Evolutionary conservation across 2,113 vertebrate genomes (phyloP).

Genomic region (Galemys pyrenaicus): DNA sequence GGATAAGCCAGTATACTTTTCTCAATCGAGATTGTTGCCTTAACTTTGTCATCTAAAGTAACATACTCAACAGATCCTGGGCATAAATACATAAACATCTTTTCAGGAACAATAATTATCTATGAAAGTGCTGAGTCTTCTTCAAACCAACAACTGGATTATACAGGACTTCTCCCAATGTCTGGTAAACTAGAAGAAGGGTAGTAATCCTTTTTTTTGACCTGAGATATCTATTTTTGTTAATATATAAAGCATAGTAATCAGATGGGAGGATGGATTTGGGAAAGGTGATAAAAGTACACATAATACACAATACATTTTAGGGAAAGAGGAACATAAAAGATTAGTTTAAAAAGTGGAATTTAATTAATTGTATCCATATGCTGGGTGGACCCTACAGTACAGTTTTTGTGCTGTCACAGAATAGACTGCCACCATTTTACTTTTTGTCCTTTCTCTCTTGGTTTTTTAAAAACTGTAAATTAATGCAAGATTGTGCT

Average conservation of each 20-base stretch:
- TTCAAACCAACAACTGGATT: not conserved
- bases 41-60: not conserved
- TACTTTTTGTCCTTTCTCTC: not conserved
- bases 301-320: not conserved
- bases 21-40: not conserved
- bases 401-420: not conserved
- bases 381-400: not conserved
- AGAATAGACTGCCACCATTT: not conserved
- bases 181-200: not conserved
- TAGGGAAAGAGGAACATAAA: not conserved
- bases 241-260: not conserved
- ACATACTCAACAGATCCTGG: not conserved
- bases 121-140: not conserved
- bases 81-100: not conserved
- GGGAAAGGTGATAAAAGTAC: not conserved
- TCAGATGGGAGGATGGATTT: not conserved
- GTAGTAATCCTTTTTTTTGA: not conserved
- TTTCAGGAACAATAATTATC: not conserved
- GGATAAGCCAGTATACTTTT: not conserved
- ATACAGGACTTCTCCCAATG: not conserved
- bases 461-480: not conserved
- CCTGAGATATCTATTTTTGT: not conserved
- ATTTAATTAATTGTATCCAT: not conserved
- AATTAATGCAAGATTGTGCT: slow-evolving; percentile 1
- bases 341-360: not conserved